Evolutionary conservation across 2,113 vertebrate species (phyloP), one percentile per base, ranked within the genome.

Genomic region (Chamaetylas fuelleborni): DNA sequence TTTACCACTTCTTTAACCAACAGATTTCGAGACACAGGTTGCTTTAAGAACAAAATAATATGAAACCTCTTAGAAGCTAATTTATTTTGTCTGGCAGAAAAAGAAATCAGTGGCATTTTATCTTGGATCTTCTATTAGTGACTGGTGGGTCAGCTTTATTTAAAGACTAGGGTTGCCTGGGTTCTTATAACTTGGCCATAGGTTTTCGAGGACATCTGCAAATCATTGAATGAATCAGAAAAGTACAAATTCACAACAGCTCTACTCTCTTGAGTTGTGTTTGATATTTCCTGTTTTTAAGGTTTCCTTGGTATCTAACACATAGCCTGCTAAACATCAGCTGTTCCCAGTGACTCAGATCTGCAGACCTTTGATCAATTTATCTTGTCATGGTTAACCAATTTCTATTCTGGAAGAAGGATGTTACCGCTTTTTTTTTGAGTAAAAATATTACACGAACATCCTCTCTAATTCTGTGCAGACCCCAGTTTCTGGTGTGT

Each of bases 231-330:
- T 65, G 91, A 97, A 98, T 97, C 97, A 91, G 88, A 96, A 95
- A 97, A 98, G 90, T 95, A 97, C 97, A 97, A 97, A 97, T 97
- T 97, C 96, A 94, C 94, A 96, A 72, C 97, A 97, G 97, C 96
- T 95, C 86, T 88, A 54, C 94, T 98, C 97, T 98, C 97, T 95
- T 48, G 72, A 97, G 95, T 92, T 96, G 96, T 17, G 60, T 97
- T 97, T 98, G 97, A 97, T 96, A 97, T 98, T 98, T 98, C 98
- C 98, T 98, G 98, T 98, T 98, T 98, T 98, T 92, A 96, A 97
- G 93, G 98, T 98, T 98, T 98, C 98, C 98, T 98, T 98, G 97
- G 98, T 98, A 97, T 97, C 97, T 97, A 91, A 92, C 94, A 97
- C 97, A 96, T 91, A 73, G 92, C 57, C 96, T 97, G 77, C 90